These are phyloP conservation scores for Cyphomyrus discorhynchus DNA, from an alignment of 2,113 vertebrate genomes.

Conservation along the genomic window DNA sequence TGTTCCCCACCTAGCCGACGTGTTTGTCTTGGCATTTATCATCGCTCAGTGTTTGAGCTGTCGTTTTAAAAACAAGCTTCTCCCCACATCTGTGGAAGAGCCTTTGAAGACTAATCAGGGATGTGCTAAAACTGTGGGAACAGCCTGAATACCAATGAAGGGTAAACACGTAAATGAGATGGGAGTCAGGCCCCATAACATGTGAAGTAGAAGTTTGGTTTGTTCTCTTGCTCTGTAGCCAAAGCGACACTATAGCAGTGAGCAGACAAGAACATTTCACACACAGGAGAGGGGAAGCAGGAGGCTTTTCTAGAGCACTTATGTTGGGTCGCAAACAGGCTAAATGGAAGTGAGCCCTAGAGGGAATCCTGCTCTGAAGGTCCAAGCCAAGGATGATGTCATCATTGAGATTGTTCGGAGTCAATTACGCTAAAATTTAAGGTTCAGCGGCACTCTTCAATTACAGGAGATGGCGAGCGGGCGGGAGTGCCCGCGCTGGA, in stretches of 20 bases:
- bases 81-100: slow-evolving; percentile 38
- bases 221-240: neutral
- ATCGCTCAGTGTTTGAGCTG: slow-evolving; percentile 41
- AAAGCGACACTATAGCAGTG: neutral
- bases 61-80: slow-evolving; percentile 22
- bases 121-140: slow-evolving; percentile 34
- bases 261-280: neutral
- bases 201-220: neutral
- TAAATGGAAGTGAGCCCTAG: neutral
- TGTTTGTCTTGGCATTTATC: slow-evolving; percentile 48
- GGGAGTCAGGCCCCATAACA: neutral
- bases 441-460: slow-evolving; percentile 46
- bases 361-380: neutral
- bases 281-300: neutral
- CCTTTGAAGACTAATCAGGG: slow-evolving; percentile 31
- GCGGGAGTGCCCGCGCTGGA: slow-evolving; percentile 31
- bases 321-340: neutral
- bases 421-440: slow-evolving; percentile 20
- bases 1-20: slow-evolving; percentile 29
- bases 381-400: slow-evolving; percentile 38
- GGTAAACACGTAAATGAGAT: neutral
- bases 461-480: slow-evolving; percentile 25
- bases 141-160: slow-evolving; percentile 27
- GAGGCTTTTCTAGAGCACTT: neutral
- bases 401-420: slow-evolving; percentile 45